Evolutionary conservation across 2,797 vertebrate genomes (phyloP).

Genomic region (Pangasius krempfi): DNA sequence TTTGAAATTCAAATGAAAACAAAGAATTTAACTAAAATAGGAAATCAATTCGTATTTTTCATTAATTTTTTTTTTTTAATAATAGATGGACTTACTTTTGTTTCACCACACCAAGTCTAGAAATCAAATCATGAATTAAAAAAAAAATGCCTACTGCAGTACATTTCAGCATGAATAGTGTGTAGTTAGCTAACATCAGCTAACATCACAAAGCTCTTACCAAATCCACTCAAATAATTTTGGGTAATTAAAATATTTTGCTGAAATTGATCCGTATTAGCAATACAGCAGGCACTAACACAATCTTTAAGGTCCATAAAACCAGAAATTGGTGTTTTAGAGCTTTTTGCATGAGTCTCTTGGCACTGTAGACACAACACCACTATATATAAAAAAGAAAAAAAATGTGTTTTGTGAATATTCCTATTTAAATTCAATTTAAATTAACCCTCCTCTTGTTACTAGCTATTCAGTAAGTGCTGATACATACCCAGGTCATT

Average conservation of each 20-base stretch:
- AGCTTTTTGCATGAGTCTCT: not conserved
- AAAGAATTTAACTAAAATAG: not conserved
- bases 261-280: not conserved
- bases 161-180: not conserved
- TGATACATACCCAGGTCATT: not conserved
- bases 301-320: not conserved
- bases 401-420: not conserved
- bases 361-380: not conserved
- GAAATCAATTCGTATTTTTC: no score
- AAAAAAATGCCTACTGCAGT: not conserved
- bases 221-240: not conserved
- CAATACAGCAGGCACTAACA: not conserved
- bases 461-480: not conserved
- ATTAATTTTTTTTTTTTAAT: no score
- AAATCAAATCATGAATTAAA: not conserved
- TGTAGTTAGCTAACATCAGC: not conserved
- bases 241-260: not conserved
- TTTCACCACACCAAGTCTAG: not conserved
- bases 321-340: not conserved
- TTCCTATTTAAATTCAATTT: not conserved
- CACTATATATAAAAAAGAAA: not conserved
- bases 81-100: not conserved
- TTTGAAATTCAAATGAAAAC: not conserved
- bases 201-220: not conserved
- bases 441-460: not conserved